Percentiles rank a stretch among this genome's conserved stretches.
Conservation (phyloP, 2,797 vertebrate genomes). For the Sebastes wilsoni region DNA sequence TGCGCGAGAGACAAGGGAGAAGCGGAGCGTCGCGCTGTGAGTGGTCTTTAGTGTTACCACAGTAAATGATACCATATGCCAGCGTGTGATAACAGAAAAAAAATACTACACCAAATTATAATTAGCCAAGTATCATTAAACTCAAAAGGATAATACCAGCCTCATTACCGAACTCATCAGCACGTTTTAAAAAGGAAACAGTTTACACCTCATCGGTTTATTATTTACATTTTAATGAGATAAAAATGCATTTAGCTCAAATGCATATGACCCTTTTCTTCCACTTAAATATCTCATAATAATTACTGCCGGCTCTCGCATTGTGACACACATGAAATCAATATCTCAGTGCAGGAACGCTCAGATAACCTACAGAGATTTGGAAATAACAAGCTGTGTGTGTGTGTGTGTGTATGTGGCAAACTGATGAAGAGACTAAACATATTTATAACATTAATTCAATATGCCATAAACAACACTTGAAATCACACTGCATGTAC, state of each 20-base stretch:
- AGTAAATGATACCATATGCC: constrained; percentile 59
- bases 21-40: background rate
- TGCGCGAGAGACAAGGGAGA: constrained; percentile 26
- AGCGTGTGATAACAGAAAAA: constrained; percentile 34
- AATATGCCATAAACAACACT: background rate
- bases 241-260: constrained; percentile 11
- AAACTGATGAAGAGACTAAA: background rate
- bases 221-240: constrained; percentile 60
- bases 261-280: constrained; percentile 1
- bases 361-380: constrained; percentile 2
- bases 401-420: background rate
- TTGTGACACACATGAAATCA: constrained; percentile 18
- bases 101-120: constrained; percentile 40
- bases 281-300: constrained; percentile 4
- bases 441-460: background rate
- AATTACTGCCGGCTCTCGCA: background rate
- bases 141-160: constrained; percentile 44
- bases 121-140: constrained; percentile 67
- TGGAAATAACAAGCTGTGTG: background rate
- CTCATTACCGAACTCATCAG: constrained; percentile 50
- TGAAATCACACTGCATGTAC: background rate
- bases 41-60: constrained; percentile 31
- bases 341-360: background rate
- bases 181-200: constrained; percentile 40
- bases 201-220: constrained; percentile 51